A percentile compares a stretch with the other conserved stretches of the same genome.
Evolutionary conservation across 2,888 invertebrate species (phyloP).

Genomic region (Cephus nigrinus): DNA sequence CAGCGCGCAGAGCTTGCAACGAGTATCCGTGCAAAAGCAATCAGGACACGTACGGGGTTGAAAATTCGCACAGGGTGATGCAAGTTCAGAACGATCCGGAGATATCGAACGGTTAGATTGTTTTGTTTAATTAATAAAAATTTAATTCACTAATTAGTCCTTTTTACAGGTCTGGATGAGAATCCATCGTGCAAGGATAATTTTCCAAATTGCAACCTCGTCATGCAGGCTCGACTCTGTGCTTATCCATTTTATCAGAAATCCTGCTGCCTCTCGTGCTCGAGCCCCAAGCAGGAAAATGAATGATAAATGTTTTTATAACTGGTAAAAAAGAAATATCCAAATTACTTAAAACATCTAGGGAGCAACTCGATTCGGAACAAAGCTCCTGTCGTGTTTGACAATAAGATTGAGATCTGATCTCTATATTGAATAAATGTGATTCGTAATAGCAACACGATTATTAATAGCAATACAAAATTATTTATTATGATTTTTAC

Average conservation of each 20-base stretch:
- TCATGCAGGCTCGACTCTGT: constrained; percentile 87
- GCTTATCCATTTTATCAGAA: constrained; percentile 84
- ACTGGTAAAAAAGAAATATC: neutral
- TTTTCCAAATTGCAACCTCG: constrained; percentile 81
- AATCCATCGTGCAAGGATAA: constrained; percentile 74
- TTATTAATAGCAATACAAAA: neutral
- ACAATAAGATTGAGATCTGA: neutral
- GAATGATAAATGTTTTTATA: constrained; percentile 4
- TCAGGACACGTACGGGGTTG: constrained; percentile 17
- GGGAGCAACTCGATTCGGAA: neutral
- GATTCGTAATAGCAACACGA: too few relatives aligned
- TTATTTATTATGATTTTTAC: neutral
- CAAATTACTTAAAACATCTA: neutral
- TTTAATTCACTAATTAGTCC: neutral
- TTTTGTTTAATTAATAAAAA: neutral
- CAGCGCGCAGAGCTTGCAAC: constrained; percentile 69
- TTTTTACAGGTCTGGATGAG: constrained; percentile 60
- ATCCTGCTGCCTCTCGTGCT: constrained; percentile 82
- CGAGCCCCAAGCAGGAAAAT: constrained; percentile 48
- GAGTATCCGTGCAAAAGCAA: constrained; percentile 46
- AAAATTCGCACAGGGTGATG: constrained; percentile 30
- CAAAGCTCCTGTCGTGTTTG: neutral
- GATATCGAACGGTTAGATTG: constrained; percentile 23
- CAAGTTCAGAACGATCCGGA: constrained; percentile 45
- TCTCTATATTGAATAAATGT: too few relatives aligned